Conservation (phyloP, 2,113 vertebrate genomes). For the Eulemur macaco region DNA sequence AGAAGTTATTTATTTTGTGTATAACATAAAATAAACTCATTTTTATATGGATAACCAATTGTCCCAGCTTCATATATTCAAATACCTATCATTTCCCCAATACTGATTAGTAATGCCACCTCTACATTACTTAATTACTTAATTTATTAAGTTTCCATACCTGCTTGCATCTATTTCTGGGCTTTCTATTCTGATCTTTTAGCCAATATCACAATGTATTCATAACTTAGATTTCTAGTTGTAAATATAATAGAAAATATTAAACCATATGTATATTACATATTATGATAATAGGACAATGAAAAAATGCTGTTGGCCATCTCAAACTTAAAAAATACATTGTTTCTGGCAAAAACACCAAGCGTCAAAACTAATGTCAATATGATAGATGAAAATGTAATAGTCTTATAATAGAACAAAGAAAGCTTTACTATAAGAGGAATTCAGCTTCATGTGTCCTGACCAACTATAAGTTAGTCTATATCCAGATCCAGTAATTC, state of each 20-base stretch:
- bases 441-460: background rate
- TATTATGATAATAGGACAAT: background rate
- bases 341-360: conserved; percentile 3
- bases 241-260: background rate
- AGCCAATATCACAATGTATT: background rate
- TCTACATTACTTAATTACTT: background rate
- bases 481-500: background rate
- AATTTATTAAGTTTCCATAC: background rate
- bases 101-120: background rate
- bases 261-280: background rate
- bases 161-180: background rate
- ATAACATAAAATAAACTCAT: background rate
- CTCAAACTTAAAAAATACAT: background rate
- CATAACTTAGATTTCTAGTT: background rate
- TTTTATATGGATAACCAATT: background rate
- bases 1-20: background rate
- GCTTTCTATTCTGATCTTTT: background rate
- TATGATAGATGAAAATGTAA: background rate
- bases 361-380: background rate
- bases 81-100: background rate
- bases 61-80: background rate
- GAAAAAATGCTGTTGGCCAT: background rate
- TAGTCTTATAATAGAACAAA: background rate
- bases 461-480: background rate
- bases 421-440: background rate